A percentile compares a stretch with the other conserved stretches of the same genome.
phyloP scores from a whole-genome alignment of 2,888 invertebrate species.

The Dermolepida albohirtum region DNA sequence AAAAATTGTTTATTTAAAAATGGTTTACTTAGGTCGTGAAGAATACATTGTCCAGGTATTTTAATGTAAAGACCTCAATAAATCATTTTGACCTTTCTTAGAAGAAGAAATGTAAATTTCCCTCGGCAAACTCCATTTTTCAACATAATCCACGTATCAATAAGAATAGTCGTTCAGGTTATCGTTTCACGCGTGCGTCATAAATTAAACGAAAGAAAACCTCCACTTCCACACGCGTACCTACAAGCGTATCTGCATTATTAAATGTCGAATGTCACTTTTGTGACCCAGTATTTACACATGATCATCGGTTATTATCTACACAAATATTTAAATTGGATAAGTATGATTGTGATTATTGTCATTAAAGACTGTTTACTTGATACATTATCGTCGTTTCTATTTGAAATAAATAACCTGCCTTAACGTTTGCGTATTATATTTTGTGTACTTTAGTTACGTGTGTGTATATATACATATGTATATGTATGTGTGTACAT shows the following conservation, averaged over 20 bases:
- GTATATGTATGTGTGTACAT: background rate
- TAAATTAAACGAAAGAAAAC: too few relatives aligned
- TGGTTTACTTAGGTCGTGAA: too few relatives aligned
- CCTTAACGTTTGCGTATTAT: constrained; percentile 17
- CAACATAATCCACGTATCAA: too few relatives aligned
- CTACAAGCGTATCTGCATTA: background rate
- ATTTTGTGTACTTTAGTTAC: background rate
- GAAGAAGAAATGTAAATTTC: too few relatives aligned
- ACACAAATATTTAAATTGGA: constrained; percentile 26
- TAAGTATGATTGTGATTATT: constrained; percentile 23
- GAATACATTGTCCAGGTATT: too few relatives aligned
- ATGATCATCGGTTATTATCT: constrained; percentile 18
- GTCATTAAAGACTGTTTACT: constrained; percentile 9
- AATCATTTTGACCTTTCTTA: too few relatives aligned
- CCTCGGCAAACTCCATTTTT: too few relatives aligned
- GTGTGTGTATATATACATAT: constrained; percentile 9
- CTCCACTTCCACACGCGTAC: too few relatives aligned
- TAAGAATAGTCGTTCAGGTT: too few relatives aligned
- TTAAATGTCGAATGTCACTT: background rate
- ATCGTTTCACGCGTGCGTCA: too few relatives aligned
- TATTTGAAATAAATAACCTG: constrained; percentile 21
- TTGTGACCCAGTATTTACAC: constrained; percentile 29
- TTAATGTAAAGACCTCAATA: too few relatives aligned
- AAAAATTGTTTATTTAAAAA: too few relatives aligned
- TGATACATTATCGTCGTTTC: constrained; percentile 10